Base-by-base conservation (phyloP, 2,113 vertebrate genomes). In the Bufo bufo region DNA sequence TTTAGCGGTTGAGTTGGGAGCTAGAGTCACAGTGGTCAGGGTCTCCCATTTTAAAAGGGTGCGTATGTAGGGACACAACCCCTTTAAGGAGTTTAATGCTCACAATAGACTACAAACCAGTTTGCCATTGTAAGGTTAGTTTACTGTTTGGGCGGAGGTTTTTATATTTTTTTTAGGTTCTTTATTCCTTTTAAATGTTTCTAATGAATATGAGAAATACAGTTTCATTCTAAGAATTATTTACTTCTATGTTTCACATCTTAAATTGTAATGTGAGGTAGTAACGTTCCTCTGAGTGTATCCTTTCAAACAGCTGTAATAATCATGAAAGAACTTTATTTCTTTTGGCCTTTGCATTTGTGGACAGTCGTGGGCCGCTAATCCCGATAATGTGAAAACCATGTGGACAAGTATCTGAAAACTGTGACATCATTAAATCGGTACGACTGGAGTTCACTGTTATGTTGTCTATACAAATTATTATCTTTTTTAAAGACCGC, bases 281-380 rank as follows among this genome's bases (percentile, higher is more conserved):
- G 45, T 75, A 75, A 75, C 50, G 47, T 47, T 75, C 72, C 72
- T 50, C 45, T 50, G 72, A 75, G 72, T 75, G 72, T 75, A 75
- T 49, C 72, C 45, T 75, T 50, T 20, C 6, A 16, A 75, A 50
- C 72, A 75, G 72, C 72, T 75, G 72, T 75, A 75, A 75, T 75
- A 75, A 75, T 50, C 72, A 75, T 75, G 72, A 75, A 75, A 75
- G 45, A 50, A 50, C 45, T 75, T 75, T 75, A 75, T 75, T 75
- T 75, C 72, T 45, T 75, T 50, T 75, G 72, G 72, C 72, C 72
- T 75, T 49, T 50, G 72, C 72, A 49, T 17, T 75, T 75, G 72
- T 75, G 72, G 72, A 75, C 72, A 75, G 72, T 49, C 17, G 72
- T 75, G 72, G 72, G 72, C 17, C 50, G 72, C 72, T 75, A 75